Evolutionary conservation across 2,113 vertebrate species (phyloP).

Genomic region (Nothoprocta perdicaria): DNA sequence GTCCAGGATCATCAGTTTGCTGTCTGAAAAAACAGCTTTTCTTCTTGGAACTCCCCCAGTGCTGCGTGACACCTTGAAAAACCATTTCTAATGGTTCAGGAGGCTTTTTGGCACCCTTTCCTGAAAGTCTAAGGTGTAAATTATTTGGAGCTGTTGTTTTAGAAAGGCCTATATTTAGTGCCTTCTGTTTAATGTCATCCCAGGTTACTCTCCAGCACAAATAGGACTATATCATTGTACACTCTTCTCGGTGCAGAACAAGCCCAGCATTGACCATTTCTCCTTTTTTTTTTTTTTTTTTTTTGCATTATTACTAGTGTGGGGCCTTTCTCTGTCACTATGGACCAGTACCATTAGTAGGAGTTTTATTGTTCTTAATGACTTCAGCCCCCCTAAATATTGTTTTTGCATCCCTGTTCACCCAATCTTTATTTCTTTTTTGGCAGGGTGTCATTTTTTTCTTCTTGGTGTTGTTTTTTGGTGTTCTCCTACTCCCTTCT

Average conservation of each 20-base stretch:
- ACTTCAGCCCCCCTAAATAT: rapidly evolving
- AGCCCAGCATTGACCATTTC: background rate
- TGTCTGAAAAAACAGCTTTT: background rate
- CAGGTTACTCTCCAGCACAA: background rate
- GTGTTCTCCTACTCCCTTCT: background rate
- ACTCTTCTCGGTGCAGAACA: background rate
- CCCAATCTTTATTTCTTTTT: background rate
- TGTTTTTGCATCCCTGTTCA: background rate
- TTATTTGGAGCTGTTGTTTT: constrained; percentile 19
- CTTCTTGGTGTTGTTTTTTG: too few species aligned
- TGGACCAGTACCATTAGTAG: rapidly evolving
- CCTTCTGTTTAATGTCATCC: constrained; percentile 12
- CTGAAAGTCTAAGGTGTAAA: background rate
- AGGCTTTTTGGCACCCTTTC: background rate
- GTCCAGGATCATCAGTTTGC: background rate
- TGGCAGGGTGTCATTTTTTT: too few species aligned
- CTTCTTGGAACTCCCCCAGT: background rate
- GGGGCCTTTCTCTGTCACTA: background rate
- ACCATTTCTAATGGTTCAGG: rapidly evolving
- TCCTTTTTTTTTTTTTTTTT: background rate
- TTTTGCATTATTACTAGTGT: background rate
- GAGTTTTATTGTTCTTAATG: background rate
- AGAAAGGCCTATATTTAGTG: background rate
- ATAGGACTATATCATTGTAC: rapidly evolving
- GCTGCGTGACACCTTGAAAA: background rate